These are phyloP conservation scores for Clangula hyemalis DNA, from an alignment of 2,797 vertebrate species.

Conservation along the genomic window DNA sequence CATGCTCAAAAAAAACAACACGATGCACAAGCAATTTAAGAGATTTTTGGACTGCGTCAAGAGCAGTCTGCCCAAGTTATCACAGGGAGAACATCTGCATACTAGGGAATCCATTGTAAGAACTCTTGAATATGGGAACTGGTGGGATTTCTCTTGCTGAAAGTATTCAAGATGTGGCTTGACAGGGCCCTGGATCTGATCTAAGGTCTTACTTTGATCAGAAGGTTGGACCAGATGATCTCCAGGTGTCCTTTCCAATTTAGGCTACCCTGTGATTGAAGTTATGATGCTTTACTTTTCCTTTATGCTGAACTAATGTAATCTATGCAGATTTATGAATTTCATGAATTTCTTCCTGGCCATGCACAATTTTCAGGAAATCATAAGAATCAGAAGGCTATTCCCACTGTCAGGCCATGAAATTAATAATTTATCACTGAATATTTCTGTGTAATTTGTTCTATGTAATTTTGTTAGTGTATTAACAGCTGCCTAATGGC, in stretches of 20 bases:
- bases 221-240: neutral
- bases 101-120: neutral
- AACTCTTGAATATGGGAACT: neutral
- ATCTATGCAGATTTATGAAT: neutral
- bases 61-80: neutral
- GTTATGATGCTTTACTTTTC: neutral
- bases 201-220: neutral
- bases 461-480: neutral
- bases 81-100: neutral
- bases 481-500: neutral
- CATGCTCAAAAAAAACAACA: neutral
- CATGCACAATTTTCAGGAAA: neutral
- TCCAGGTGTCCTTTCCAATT: neutral
- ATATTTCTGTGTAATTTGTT: neutral
- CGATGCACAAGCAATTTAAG: neutral
- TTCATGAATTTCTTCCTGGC: neutral
- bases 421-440: neutral
- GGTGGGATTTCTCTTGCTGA: neutral
- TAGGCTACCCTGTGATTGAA: neutral
- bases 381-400: neutral
- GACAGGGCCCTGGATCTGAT: too few relatives aligned
- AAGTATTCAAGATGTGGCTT: neutral
- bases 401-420: neutral
- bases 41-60: neutral
- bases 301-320: neutral